Base-by-base conservation (phyloP, 2,888 invertebrate species). In the Lepidonotus clava region DNA sequence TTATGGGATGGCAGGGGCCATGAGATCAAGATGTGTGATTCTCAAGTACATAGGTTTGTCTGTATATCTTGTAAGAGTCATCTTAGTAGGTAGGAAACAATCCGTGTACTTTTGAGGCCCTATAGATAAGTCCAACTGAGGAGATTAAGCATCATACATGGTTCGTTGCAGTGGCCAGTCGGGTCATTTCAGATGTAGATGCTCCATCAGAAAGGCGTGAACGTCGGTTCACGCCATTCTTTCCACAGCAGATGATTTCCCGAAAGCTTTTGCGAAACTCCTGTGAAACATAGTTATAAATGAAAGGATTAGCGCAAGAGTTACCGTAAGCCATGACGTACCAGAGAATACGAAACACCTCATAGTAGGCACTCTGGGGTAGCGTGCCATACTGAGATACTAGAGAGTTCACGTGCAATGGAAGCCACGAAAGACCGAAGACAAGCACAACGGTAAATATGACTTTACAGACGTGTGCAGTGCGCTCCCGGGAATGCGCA, bases 281-380 rank as follows among this genome's bases (percentile, higher is more conserved):
- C 36, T 66, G 61, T 32, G 87, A 87, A 36, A 77, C 86, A 24
- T 87, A 87, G 83, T 87, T 87, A 66, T 88, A 88, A 71, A 88
- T 88, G 84, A 88, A 67, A 32, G 88, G 88, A 56, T 88, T 88
- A 18, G 88, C 88, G 36, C 87, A 87, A 28, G 87, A 87, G 84
- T 88, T 88, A 11, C 87, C 86, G 53, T 86, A 88, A 24, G 88
- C 86, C 87, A 88, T 80, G 56, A 85, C 86, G 53, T 85, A 80
- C 87, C 87, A 88, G 21, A 88, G 61, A 0, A 88, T 84, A 0
- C 86, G 32, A 41, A 88, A 80, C 40, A 88, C 85, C 83, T 86
- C 84, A 61, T 88, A 88, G 34, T 46, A 85, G 0, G 51, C 34
- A 34, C 84, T 76, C 28, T 83, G 28, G 14, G 88, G 88, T 11